Evolutionary conservation across 2,888 invertebrate genomes (phyloP).

Genomic region (Myathropa florea): DNA sequence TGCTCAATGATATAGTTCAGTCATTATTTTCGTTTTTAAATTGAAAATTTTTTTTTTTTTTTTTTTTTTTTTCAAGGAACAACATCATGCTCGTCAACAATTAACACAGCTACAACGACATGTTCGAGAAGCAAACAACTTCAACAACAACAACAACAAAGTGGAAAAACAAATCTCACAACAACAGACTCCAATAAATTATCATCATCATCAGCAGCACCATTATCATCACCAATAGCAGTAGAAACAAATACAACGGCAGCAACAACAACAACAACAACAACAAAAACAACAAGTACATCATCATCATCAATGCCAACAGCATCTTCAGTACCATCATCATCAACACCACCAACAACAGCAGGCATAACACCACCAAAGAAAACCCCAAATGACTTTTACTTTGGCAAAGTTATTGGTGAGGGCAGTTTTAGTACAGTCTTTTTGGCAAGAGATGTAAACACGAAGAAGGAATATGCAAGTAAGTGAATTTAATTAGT

Average conservation of each 20-base stretch:
- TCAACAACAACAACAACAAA: conserved; percentile 67
- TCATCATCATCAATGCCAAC: conserved; percentile 64
- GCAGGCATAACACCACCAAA: conserved; percentile 75
- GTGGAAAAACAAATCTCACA: conserved; percentile 64
- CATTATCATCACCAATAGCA: conserved; percentile 24
- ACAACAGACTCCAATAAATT: conserved; percentile 68
- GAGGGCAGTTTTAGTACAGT: conserved; percentile 99
- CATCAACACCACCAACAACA: conserved; percentile 68
- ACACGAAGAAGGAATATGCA: conserved; percentile 94
- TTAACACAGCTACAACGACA: conserved; percentile 55
- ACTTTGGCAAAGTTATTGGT: conserved; percentile 97
- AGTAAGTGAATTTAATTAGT: conserved; percentile 84
- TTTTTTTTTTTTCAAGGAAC: not conserved
- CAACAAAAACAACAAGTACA: conserved; percentile 62
- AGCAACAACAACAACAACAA: conserved; percentile 59
- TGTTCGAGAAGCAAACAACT: conserved; percentile 74
- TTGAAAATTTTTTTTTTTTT: not conserved
- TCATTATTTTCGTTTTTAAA: too few species aligned
- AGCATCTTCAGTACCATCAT: conserved; percentile 61
- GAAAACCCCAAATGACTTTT: conserved; percentile 89
- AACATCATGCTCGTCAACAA: conserved; percentile 61
- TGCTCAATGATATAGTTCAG: too few species aligned
- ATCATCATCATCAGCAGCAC: conserved; percentile 53
- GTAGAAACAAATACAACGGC: conserved; percentile 44
- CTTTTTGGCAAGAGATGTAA: conserved; percentile 95